phyloP scores from a whole-genome alignment of 2,888 invertebrate genomes.

The Theodoxus fluviatilis region DNA sequence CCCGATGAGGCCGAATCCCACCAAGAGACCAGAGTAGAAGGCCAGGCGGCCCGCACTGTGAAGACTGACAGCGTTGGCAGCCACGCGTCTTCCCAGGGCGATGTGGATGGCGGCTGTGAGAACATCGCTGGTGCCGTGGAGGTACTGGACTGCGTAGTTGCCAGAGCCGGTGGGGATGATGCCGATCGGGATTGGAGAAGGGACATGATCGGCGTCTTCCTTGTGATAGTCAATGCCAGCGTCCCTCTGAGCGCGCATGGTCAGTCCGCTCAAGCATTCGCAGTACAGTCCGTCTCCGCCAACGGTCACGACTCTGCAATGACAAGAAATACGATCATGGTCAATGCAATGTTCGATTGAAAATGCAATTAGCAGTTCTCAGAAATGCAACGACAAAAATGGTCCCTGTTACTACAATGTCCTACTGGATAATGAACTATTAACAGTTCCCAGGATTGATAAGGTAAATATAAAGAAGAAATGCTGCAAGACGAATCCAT shows the following conservation, averaged over 20 bases:
- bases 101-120: slow-evolving; percentile 49
- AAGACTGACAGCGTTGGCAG: slow-evolving; percentile 46
- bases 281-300: slow-evolving; percentile 56
- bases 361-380: no score
- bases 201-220: slow-evolving; percentile 38
- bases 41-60: slow-evolving; percentile 45
- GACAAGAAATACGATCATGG: slow-evolving; percentile 15
- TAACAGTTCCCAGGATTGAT: no score
- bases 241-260: slow-evolving; percentile 39
- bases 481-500: no score
- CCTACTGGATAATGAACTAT: no score
- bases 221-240: slow-evolving; percentile 41
- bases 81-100: slow-evolving; percentile 45
- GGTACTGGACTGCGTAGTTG: slow-evolving; percentile 46
- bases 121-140: slow-evolving; percentile 47
- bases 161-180: slow-evolving; percentile 56
- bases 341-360: not conserved
- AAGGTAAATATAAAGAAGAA: no score
- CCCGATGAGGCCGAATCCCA: slow-evolving; percentile 52
- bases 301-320: slow-evolving; percentile 47
- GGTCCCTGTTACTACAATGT: no score
- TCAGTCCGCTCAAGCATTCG: slow-evolving; percentile 49
- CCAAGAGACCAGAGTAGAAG: slow-evolving; percentile 45
- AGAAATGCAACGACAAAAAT: no score
- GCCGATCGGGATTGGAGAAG: slow-evolving; percentile 46